Conservation (phyloP, 2,113 vertebrate genomes). For the Symphodus melops region DNA sequence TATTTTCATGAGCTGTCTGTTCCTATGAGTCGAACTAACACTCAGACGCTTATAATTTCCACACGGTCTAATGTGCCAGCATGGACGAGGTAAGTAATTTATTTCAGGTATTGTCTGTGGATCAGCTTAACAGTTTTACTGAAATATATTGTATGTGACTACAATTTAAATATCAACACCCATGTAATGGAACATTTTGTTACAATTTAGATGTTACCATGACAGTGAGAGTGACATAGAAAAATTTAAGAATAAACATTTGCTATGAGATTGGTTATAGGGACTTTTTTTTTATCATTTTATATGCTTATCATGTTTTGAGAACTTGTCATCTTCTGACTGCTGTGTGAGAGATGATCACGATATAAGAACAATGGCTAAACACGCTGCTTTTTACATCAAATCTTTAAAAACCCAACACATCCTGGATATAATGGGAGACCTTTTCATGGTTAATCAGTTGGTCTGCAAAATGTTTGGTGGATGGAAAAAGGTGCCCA, state of each 20-base stretch:
- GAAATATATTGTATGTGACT: neutral
- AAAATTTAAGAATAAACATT: neutral
- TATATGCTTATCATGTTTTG: too few species aligned
- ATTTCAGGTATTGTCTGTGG: slow-evolving; percentile 3
- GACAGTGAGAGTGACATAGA: neutral
- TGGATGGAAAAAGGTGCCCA: too few species aligned
- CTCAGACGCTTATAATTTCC: neutral
- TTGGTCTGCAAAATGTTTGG: too few species aligned
- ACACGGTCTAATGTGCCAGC: neutral
- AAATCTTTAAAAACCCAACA: neutral
- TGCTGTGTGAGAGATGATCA: too few species aligned
- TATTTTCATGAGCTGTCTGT: neutral
- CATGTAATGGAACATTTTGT: neutral
- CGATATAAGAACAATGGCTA: neutral
- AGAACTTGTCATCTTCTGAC: neutral
- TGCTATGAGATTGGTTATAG: too few species aligned
- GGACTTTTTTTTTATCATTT: too few species aligned
- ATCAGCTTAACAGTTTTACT: neutral
- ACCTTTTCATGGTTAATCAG: neutral
- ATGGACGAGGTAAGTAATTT: slow-evolving; percentile 69
- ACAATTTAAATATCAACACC: neutral
- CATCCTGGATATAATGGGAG: neutral
- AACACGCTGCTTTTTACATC: neutral
- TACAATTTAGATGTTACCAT: neutral
- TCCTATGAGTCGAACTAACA: slow-evolving; percentile 17